Percentiles rank a stretch among this genome's conserved stretches.
These are phyloP conservation scores for Paramormyrops hopkinsi DNA, from an alignment of 2,797 vertebrate species.

Conservation along the genomic window DNA sequence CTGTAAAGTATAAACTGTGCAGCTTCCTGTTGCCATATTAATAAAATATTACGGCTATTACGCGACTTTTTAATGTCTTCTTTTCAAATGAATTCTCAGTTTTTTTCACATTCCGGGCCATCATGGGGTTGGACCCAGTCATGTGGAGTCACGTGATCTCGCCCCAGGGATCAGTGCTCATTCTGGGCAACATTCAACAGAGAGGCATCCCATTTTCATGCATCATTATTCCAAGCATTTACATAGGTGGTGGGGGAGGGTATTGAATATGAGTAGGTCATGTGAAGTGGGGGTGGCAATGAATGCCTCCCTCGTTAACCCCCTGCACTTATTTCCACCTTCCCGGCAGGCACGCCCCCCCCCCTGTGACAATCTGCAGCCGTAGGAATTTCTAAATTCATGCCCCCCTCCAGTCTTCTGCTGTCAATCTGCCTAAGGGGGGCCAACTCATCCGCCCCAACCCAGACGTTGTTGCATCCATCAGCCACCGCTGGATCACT, in stretches of 20 bases:
- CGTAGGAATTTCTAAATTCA: background rate
- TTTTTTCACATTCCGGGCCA: background rate
- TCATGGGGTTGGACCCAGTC: background rate
- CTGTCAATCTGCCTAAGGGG: background rate
- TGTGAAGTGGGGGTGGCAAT: background rate
- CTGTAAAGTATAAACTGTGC: background rate
- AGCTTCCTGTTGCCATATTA: background rate
- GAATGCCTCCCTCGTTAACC: background rate
- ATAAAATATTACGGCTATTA: background rate
- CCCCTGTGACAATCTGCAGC: background rate
- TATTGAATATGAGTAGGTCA: background rate
- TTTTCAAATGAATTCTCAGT: background rate
- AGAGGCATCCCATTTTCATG: background rate
- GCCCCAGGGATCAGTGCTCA: background rate
- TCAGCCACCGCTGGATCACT: background rate
- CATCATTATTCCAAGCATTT: background rate
- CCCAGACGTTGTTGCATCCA: background rate
- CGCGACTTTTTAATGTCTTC: background rate
- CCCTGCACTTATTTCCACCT: background rate
- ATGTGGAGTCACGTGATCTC: background rate
- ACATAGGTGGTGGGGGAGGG: background rate
- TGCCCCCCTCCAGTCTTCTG: background rate
- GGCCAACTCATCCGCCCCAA: background rate
- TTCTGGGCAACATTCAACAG: background rate
- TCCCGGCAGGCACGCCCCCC: background rate